phyloP scores from a whole-genome alignment of 2,888 invertebrate species.

The Lymantria monacha region DNA sequence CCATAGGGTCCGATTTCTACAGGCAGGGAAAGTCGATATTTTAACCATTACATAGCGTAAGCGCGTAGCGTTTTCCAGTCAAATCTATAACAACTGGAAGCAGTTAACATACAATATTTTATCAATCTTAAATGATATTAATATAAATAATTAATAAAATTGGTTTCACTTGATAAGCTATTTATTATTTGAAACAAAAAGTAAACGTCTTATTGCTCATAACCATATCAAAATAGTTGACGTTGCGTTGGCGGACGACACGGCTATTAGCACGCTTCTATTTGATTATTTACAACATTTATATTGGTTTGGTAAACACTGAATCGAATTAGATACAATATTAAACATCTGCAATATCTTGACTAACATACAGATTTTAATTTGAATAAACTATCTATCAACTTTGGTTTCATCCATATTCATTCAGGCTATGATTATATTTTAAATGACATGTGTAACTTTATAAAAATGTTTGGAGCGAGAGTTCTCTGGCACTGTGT shows the following conservation, averaged over 20 bases:
- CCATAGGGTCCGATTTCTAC: too few species aligned
- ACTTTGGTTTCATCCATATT: not conserved
- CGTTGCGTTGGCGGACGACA: slow-evolving; percentile 31
- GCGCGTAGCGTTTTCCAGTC: too few species aligned
- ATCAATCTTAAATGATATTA: too few species aligned
- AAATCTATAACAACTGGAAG: too few species aligned
- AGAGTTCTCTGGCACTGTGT: too few species aligned
- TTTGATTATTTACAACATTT: slow-evolving; percentile 40
- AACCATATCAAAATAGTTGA: slow-evolving; percentile 23
- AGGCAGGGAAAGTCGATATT: too few species aligned
- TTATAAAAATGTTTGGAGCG: too few species aligned
- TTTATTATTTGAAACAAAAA: not conserved
- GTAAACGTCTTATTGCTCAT: slow-evolving; percentile 13
- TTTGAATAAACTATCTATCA: slow-evolving; percentile 19
- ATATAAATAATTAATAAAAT: too few species aligned
- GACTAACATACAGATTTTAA: slow-evolving; percentile 33
- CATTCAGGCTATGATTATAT: not conserved
- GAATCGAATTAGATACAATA: slow-evolving; percentile 38
- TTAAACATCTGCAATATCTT: slow-evolving; percentile 38
- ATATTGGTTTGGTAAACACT: slow-evolving; percentile 31
- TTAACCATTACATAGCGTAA: too few species aligned
- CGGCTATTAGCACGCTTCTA: slow-evolving; percentile 38
- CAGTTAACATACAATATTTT: too few species aligned
- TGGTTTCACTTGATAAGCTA: not conserved
- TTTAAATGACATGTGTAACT: too few species aligned